phyloP scores from a whole-genome alignment of 2,888 invertebrate genomes.

The Gonocerus acuteangulatus region DNA sequence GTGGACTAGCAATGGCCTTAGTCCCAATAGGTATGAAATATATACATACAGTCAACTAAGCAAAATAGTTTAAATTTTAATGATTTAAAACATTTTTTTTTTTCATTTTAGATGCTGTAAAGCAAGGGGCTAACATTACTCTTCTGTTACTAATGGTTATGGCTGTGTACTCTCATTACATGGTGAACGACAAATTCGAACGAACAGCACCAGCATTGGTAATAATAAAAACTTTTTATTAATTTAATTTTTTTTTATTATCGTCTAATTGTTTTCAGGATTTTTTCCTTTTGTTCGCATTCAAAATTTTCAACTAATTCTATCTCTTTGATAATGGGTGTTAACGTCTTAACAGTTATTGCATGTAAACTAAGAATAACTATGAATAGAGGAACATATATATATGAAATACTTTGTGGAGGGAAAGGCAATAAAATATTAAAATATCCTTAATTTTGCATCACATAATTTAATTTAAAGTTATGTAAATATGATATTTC shows the following conservation, averaged over 20 bases:
- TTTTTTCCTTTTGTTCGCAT: neutral
- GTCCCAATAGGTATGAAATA: slow-evolving; percentile 72
- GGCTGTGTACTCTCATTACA: slow-evolving; percentile 86
- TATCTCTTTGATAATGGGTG: no score
- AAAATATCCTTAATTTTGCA: no score
- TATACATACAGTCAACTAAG: neutral
- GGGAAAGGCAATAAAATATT: no score
- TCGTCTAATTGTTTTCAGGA: neutral
- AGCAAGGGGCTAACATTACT: slow-evolving; percentile 80
- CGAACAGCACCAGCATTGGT: slow-evolving; percentile 82
- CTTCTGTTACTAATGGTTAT: slow-evolving; percentile 76
- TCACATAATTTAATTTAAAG: no score
- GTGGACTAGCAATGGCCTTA: slow-evolving; percentile 72
- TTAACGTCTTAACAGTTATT: no score
- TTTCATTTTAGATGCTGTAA: slow-evolving; percentile 69
- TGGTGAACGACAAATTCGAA: slow-evolving; percentile 87
- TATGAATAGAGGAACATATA: no score
- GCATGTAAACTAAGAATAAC: no score
- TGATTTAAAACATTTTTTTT: neutral
- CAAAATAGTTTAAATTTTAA: neutral
- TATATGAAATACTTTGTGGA: no score
- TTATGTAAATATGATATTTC: no score
- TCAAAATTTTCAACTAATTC: neutral
- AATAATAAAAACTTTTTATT: no score
- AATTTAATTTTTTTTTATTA: neutral